Evolutionary conservation across 2,113 vertebrate species (phyloP).

Genomic region (Pseudorasbora parva): DNA sequence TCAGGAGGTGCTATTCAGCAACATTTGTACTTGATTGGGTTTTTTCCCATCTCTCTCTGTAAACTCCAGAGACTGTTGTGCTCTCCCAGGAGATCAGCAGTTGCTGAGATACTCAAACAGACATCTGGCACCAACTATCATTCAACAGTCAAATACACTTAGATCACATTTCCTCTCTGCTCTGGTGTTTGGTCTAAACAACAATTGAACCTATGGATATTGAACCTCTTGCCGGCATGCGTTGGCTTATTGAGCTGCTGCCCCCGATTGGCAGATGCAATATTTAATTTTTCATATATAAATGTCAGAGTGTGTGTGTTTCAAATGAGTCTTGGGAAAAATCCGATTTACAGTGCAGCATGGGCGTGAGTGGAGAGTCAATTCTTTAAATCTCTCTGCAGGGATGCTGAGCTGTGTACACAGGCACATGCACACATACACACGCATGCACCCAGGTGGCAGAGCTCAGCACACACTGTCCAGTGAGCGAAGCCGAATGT

Average conservation of each 20-base stretch:
- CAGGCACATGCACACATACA: neutral
- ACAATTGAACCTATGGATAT: neutral
- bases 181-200: neutral
- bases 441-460: neutral
- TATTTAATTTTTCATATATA: neutral
- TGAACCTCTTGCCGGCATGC: neutral
- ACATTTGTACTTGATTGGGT: neutral
- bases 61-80: neutral
- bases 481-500: constrained; percentile 23
- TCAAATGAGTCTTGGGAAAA: constrained; percentile 28
- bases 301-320: constrained; percentile 13
- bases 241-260: neutral
- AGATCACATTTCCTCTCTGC: neutral
- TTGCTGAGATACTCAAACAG: neutral
- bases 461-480: constrained; percentile 20
- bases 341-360: constrained; percentile 20
- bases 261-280: neutral
- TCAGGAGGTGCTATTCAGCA: too few species aligned
- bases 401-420: constrained; percentile 6
- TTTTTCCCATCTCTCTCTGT: too few species aligned
- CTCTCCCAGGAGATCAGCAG: neutral
- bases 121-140: neutral
- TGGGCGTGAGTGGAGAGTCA: constrained; percentile 14
- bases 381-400: constrained; percentile 30
- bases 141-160: constrained; percentile 30